These are phyloP conservation scores for Drosophila stalkeri DNA, from an alignment of 2,888 invertebrate genomes.

Conservation along the genomic window DNA sequence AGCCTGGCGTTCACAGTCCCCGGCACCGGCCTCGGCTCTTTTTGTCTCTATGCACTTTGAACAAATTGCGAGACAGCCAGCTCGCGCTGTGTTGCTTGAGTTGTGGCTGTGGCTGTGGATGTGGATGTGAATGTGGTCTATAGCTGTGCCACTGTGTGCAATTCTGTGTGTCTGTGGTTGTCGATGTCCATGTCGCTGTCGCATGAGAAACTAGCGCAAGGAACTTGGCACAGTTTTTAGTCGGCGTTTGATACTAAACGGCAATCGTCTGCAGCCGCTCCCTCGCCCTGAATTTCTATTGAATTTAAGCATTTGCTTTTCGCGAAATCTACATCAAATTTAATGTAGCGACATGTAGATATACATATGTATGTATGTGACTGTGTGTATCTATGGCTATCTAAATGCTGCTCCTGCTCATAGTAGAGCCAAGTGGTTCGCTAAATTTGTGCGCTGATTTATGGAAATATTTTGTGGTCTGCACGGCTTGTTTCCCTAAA, in stretches of 20 bases:
- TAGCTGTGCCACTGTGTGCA: constrained; percentile 14
- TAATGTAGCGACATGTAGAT: constrained; percentile 63
- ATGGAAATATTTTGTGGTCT: constrained; percentile 61
- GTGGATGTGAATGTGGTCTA: constrained; percentile 14
- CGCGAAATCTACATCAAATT: constrained; percentile 55
- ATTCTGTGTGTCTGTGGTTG: constrained; percentile 23
- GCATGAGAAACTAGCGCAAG: constrained; percentile 71
- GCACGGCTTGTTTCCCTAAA: constrained; percentile 51
- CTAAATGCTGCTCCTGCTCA: constrained; percentile 55
- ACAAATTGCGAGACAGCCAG: constrained; percentile 56
- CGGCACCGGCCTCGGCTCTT: constrained; percentile 42
- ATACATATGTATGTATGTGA: background rate
- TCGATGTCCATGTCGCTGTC: constrained; percentile 72
- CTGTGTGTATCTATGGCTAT: background rate
- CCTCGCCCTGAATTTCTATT: constrained; percentile 44
- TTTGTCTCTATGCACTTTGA: constrained; percentile 47
- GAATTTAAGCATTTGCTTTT: constrained; percentile 43
- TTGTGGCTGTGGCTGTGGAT: background rate
- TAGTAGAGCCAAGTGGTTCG: constrained; percentile 37
- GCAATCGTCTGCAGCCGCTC: constrained; percentile 5
- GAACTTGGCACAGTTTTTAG: constrained; percentile 79
- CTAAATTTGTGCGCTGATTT: constrained; percentile 73
- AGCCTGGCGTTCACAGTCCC: constrained; percentile 30
- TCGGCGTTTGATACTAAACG: constrained; percentile 64
- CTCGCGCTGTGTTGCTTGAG: constrained; percentile 3